Evolutionary conservation across 2,797 vertebrate genomes (phyloP), one percentile per base, ranked within the genome.

Genomic region (Halcyon badia): DNA sequence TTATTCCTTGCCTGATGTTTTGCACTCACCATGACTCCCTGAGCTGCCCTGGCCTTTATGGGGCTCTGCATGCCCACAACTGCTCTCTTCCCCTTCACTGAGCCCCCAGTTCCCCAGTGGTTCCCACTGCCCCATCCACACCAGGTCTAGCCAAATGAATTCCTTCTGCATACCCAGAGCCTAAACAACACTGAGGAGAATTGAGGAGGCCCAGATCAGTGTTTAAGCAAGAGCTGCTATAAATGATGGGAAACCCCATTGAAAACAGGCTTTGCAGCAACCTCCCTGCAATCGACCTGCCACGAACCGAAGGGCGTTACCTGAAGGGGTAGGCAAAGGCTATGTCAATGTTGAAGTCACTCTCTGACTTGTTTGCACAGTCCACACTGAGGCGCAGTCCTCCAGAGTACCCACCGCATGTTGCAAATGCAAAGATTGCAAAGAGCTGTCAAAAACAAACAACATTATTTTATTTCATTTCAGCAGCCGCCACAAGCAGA

Each of bases 401-500:
- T 94, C 99, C 99, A 20, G 99, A 99, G 98, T 99, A 99, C 95
- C 99, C 99, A 78, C 99, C 99, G 95, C 99, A 99, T 99, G 99
- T 99, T 96, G 99, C 99, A 98, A 99, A 99, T 56, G 99, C 99
- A 99, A 99, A 99, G 98, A 99, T 99, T 97, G 99, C 99, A 99
- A 99, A 99, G 98, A 99, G 99, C 99, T 99, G 98, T 77, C 25
- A 88, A 97, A 92, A 95, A 95, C 96, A 92, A 83, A 93, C 62
- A 94, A 93, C 49, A 96, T 49, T 5, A 89, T 87, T 91, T 95
- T 2, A 20, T 70, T 91, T 93, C 11, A 0, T 84, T 93, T 62
- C 78, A 17, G 60, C 6, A 4, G 57, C 33, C 24, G 3, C 51
- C 81, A 30, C 33, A 8, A 90, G 83, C 62, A 91, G 69, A 83